Conservation (phyloP, 2,113 vertebrate species). For the human (Homo sapiens) region GRCh38 chr13:47305001-47305500, state of each 20-base stretch:
- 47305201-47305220: neutral
- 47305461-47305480: no score
- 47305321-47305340: neutral
- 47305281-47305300: neutral
- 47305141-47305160: neutral
- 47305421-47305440: neutral
- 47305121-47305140: neutral
- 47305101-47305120: neutral
- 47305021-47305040: neutral
- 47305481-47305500: no score
- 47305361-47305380: neutral
- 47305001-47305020: neutral
- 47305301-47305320: neutral
- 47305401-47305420: neutral
- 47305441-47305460: neutral
- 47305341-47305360: neutral
- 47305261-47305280: neutral
- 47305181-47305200: neutral
- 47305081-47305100: neutral
- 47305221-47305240: neutral
- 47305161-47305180: neutral
- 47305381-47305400: neutral
- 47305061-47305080: neutral
- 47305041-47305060: neutral
- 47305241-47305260: neutral